Base-by-base conservation (phyloP, 2,113 vertebrate genomes). In the Acrocephalus arundinaceus region DNA sequence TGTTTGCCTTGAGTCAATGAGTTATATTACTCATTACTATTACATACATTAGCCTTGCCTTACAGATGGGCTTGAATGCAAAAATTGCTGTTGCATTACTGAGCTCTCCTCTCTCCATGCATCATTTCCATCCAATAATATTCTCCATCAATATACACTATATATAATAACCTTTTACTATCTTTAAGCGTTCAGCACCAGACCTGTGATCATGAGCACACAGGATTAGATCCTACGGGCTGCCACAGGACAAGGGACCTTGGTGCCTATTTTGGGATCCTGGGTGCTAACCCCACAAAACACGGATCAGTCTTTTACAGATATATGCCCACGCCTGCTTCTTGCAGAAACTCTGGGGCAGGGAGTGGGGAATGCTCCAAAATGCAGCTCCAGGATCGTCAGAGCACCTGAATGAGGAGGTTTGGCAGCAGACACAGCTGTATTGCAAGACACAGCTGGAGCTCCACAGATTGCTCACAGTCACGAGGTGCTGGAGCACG, bases 1-100 rank as follows among this genome's bases (percentile, higher is more conserved):
- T 15, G 67, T 72, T 92, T 89, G 79, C 65, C 76, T 91, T 59
- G 68, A 96, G 63, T 86, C 94, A 92, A 84, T 88, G 90, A 90
- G 68, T 71, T 77, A 1, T 5, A 61, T 88, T 95, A 92, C 83
- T 95, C 92, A 90, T 49, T 95, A 90, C 92, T 96, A 75, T 78
- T 28, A 87, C 66, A 82, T 8, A 16, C 49, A 85, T 75, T 82
- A 82, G 77, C 62, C 25, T 13, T 55, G 58, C 70, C 72, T 72
- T 89, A 70, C 61, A 88, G 83, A 88, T 72, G 76, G 57, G 37
- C 13, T 80, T 28, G 55, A 80, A 23, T 27, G 51, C 43, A 80
- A 71, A 81, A 88, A 77, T 9, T 45, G 48, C 59, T 71, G 3
- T 10, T 45, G 43, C 17, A 33, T 91, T 55, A 31, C 61, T 9